Evolutionary conservation across 2,797 vertebrate species (phyloP).

Genomic region (Sorex maritimensis): DNA sequence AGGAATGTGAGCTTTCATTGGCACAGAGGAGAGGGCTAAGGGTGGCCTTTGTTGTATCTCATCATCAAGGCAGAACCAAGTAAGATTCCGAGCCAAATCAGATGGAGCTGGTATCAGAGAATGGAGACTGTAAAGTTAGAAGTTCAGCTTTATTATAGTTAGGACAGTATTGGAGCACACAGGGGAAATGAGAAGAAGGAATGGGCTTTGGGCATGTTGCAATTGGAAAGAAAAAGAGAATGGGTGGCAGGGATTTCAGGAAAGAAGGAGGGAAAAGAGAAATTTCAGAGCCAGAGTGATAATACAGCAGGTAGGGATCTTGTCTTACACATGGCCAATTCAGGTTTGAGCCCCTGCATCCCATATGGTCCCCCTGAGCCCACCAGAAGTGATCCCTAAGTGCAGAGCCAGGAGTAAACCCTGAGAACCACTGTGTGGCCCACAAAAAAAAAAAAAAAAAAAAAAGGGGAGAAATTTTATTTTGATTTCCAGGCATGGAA

Average conservation of each 20-base stretch:
- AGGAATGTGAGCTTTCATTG: slow-evolving; percentile 27
- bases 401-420: no score
- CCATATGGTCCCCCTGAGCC: no score
- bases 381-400: no score
- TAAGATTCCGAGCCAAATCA: not conserved
- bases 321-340: no score
- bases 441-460: no score
- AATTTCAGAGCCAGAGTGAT: not conserved
- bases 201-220: not conserved
- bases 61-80: not conserved
- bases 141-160: not conserved
- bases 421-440: no score
- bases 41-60: not conserved
- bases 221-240: not conserved
- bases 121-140: not conserved
- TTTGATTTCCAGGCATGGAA: slow-evolving; percentile 35
- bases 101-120: not conserved
- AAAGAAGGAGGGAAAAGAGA: not conserved
- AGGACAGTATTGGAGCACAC: not conserved
- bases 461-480: no score
- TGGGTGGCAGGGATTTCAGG: slow-evolving; percentile 13
- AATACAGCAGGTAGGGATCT: no score
- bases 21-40: not conserved
- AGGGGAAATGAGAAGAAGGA: slow-evolving; percentile 36
- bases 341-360: no score